These are phyloP conservation scores for Aporophyla lueneburgensis DNA, from an alignment of 2,888 invertebrate genomes.

Conservation along the genomic window DNA sequence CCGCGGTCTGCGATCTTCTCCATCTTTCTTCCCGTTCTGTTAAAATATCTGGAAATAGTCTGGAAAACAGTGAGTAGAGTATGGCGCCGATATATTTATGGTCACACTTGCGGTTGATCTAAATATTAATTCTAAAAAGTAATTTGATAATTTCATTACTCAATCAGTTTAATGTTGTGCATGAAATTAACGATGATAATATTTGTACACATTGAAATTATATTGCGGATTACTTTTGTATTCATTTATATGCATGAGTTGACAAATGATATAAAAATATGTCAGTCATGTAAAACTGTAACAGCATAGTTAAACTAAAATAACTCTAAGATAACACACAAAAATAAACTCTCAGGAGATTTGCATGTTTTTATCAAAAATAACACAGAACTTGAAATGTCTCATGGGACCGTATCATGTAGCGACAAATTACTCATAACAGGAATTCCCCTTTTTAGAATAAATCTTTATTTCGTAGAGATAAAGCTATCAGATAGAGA, in stretches of 20 bases:
- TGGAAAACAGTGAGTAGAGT: neutral
- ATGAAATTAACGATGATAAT: neutral
- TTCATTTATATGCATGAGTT: neutral
- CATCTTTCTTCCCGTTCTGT: neutral
- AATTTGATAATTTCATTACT: neutral
- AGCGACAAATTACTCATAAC: conserved; percentile 18
- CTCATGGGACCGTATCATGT: conserved; percentile 27
- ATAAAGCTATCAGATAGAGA: conserved; percentile 18
- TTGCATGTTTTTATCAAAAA: conserved; percentile 4
- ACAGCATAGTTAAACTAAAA: neutral
- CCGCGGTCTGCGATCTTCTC: no score
- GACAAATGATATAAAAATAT: neutral
- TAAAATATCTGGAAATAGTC: neutral
- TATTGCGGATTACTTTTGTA: neutral
- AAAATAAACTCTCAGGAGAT: conserved; percentile 2
- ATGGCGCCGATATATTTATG: neutral
- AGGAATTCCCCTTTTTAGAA: conserved; percentile 17
- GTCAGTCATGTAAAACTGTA: conserved; percentile 5
- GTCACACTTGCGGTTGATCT: neutral
- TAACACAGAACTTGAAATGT: conserved; percentile 17
- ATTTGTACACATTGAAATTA: neutral
- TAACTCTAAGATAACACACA: neutral
- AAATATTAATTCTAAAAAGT: no score
- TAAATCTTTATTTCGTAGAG: conserved; percentile 14
- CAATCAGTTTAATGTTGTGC: neutral